Evolutionary conservation across 1,140 invertebrate genomes (phyloP), one percentile per base, ranked within the genome.

Genomic region (Marisa cornuarietis): DNA sequence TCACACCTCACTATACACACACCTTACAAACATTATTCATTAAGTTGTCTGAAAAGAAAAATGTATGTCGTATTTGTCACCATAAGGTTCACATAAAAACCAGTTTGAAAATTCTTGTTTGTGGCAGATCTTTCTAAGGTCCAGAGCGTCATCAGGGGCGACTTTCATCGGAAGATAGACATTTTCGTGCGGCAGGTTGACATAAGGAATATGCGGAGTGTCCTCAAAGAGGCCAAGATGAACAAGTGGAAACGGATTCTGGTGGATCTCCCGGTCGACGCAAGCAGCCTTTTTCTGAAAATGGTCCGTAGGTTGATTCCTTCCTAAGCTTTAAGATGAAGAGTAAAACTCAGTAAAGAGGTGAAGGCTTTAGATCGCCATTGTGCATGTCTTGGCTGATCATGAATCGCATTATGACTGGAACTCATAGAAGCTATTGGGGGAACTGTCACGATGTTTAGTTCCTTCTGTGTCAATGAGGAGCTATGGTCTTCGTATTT

Each of bases 171-270:
- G 62, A 71, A 52, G 58, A 52, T 78, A 54, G 83, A 85, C 18
- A 83, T 85, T 62, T 65, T 85, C 18, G 81, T 88, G 51, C 83
- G 88, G 14, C 85, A 88, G 71, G 86, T 84, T 10, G 85, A 88
- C 78, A 58, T 75, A 1, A 26, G 20, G 14, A 89, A 88, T 66
- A 87, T 89, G 83, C 68, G 88, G 62, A 75, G 69, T n/a, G 82
- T 88, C 20, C 83, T 90, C 42, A 88, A 85, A 77, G 88, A 90
- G 78, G 86, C 86, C 14, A 88, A 90, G 77, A 78, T 75, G 31
- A 87, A 86, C 63, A 81, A 83, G n/a, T 88, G 86, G 87, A 84
- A 82, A 22, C 87, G 88, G 79, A 87, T 90, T 31, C 81, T 90
- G 14, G 84, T 87, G 16, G 89, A 90, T 71, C 82, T 90, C 0